phyloP scores from a whole-genome alignment of 2,113 vertebrate species.

The Salvator merianae region DNA sequence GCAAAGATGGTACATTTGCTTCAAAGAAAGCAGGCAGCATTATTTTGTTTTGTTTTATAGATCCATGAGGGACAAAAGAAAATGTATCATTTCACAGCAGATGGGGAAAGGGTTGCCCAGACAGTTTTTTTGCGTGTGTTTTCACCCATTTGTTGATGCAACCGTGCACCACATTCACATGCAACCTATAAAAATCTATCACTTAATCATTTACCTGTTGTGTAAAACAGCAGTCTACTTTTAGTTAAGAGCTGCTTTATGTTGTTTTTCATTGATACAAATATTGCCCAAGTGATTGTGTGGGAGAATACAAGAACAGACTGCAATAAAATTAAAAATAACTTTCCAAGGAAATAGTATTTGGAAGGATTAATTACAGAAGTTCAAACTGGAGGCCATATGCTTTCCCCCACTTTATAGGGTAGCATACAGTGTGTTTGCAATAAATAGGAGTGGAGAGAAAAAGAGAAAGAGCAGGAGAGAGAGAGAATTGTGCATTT shows the following conservation, averaged over 20 bases:
- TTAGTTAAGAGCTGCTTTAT: conserved; percentile 65
- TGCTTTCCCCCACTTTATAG: conserved; percentile 66
- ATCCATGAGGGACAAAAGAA: conserved; percentile 3
- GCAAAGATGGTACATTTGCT: no score
- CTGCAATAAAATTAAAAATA: conserved; percentile 76
- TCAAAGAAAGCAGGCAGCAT: background rate
- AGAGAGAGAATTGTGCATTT: background rate
- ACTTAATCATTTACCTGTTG: conserved; percentile 54
- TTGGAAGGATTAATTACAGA: conserved; percentile 78
- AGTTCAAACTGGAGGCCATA: conserved; percentile 76
- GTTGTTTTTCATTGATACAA: conserved; percentile 63
- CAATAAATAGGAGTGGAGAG: conserved; percentile 60
- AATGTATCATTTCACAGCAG: background rate
- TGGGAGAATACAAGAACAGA: conserved; percentile 72
- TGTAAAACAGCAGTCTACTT: conserved; percentile 66
- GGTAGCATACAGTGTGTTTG: conserved; percentile 52
- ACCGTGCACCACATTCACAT: conserved; percentile 42
- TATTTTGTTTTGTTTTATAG: no score
- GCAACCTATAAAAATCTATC: conserved; percentile 70
- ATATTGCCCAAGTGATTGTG: conserved; percentile 66
- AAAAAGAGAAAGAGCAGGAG: background rate
- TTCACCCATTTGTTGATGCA: conserved; percentile 35
- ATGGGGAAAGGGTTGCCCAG: background rate
- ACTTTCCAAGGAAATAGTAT: conserved; percentile 77
- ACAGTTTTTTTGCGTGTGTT: background rate